Base-by-base conservation (phyloP, 2,888 invertebrate genomes). In the Neoitamus cyanurus region DNA sequence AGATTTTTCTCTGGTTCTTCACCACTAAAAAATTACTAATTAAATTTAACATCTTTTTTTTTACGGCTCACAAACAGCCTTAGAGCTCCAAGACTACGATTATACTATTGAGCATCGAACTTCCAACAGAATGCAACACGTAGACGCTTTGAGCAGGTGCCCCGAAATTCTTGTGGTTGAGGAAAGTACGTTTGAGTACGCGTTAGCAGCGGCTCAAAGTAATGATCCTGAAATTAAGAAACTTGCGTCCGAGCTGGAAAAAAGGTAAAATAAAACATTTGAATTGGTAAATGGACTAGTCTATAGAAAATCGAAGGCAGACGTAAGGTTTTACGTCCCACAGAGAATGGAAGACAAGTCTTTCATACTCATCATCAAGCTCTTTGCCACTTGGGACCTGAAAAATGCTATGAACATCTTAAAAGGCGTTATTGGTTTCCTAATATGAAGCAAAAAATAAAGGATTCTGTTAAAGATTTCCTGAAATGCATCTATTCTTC, bases 371-470 rank as follows among this genome's bases (percentile, higher is more conserved):
- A 85, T 78, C 89, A 89, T 86, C 88, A 89, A 68, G 48, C 86
- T 15, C 70, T 87, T 42, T 88, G 88, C 73, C 90, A 90, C 87
- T 83, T 88, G 48, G 89, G 88, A 2, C 46, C 87, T 6, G 88
- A 88, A 1, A 89, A 89, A 87, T 87, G 86, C 42, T 72, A 86
- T 70, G 86, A 88, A 37, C 73, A 86, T 37, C 75, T 86, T 5
- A 70, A 75, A 13, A 31, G 84, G 42, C 84, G 46, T 5, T 90
- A 89, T 86, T 89, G 89, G 88, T 89, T 89, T 84, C 88, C 89
- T 5, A 87, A 88, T 34, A 87, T 89, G 85, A 87, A 85, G 78
- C 82, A 73, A 0, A 86, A 85, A 48, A 85, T 87, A 1, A 70
- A 42, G 28, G n/a, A 72, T 25, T 78, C n/a, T 73, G 69, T 83